Conservation (phyloP, 2,797 vertebrate species). For the Melanotaenia nigrans region DNA sequence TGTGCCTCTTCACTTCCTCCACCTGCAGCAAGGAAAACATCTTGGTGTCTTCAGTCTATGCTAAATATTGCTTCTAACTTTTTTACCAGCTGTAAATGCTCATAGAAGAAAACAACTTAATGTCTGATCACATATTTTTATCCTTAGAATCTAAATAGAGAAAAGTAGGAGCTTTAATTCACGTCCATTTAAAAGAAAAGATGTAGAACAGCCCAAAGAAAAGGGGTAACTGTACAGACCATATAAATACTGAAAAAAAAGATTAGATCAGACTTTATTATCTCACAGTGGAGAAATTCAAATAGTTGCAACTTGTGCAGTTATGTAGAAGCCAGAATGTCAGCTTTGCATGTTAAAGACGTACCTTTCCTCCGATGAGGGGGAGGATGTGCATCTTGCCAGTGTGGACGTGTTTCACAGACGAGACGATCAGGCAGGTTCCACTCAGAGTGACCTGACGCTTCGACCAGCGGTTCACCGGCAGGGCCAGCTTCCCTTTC, state of each 20-base stretch:
- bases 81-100: neutral
- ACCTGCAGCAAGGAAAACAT: conserved; percentile 80
- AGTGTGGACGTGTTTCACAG: conserved; percentile 92
- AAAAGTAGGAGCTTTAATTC: too few species aligned
- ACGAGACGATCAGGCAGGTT: conserved; percentile 96
- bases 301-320: too few species aligned
- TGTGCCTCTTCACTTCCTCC: conserved; percentile 96
- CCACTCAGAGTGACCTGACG: conserved; percentile 96
- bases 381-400: conserved; percentile 99
- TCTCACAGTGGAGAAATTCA: too few species aligned
- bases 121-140: too few species aligned
- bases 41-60: neutral
- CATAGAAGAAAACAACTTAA: neutral
- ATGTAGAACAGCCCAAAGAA: too few species aligned
- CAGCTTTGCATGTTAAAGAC: neutral
- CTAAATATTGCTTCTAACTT: neutral
- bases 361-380: conserved; percentile 96
- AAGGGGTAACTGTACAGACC: too few species aligned
- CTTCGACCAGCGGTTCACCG: conserved; percentile 95
- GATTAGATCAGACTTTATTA: too few species aligned
- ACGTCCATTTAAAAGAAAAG: too few species aligned
- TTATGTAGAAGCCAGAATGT: too few species aligned
- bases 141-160: too few species aligned
- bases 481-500: conserved; percentile 97
- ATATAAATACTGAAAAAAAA: too few species aligned